Conservation (phyloP, 2,113 vertebrate genomes). For the Lagopus leucura region DNA sequence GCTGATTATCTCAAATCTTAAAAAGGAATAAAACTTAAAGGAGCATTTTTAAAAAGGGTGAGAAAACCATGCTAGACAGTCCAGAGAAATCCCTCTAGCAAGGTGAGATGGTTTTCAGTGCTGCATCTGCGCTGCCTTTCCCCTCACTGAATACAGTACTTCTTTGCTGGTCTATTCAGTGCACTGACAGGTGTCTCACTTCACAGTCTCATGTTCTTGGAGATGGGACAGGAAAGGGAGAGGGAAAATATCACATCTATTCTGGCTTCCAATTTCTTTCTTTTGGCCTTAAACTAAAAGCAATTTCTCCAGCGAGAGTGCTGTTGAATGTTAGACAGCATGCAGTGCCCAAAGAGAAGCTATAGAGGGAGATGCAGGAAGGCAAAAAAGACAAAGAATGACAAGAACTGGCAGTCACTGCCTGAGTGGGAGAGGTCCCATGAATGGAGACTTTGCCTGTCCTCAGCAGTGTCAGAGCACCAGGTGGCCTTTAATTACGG, state of each 20-base stretch:
- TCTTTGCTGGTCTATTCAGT: background rate
- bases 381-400: background rate
- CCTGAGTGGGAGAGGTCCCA: background rate
- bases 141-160: background rate
- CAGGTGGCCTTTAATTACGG: background rate
- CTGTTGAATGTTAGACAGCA: background rate
- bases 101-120: slow-evolving; percentile 2
- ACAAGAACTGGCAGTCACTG: accelerated
- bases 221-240: accelerated
- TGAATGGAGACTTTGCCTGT: background rate
- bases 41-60: background rate
- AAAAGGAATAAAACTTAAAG: background rate
- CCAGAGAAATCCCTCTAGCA: background rate
- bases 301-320: background rate
- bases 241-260: background rate
- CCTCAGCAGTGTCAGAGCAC: background rate
- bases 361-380: slow-evolving; percentile 14
- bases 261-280: background rate
- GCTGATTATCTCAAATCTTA: background rate
- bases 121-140: background rate
- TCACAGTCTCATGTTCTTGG: background rate
- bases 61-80: background rate
- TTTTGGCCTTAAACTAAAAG: background rate
- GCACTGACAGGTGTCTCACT: background rate
- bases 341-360: background rate